A percentile compares a stretch with the other conserved stretches of the same genome.
Conservation (phyloP, 2,888 invertebrate species). For the Pseudococcus viburni region DNA sequence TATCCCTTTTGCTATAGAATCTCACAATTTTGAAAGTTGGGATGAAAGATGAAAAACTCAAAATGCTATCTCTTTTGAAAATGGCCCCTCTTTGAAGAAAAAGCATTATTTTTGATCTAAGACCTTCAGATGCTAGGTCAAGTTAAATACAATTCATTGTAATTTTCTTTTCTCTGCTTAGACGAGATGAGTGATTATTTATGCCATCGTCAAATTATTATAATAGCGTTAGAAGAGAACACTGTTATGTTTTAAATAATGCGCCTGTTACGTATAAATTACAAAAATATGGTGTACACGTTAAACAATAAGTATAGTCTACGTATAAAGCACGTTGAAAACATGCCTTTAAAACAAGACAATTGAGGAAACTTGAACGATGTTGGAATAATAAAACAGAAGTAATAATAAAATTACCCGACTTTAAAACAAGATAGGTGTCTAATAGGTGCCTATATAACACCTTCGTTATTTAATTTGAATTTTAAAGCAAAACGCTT, state of each 20-base stretch:
- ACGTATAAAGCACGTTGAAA: background rate
- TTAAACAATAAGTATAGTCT: background rate
- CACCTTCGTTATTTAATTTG: slow-evolving; percentile 1
- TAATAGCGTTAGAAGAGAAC: too few relatives aligned
- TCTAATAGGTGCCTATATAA: background rate
- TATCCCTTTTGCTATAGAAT: too few relatives aligned
- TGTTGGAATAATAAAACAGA: background rate
- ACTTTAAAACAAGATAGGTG: background rate
- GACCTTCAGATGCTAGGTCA: too few relatives aligned
- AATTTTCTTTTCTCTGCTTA: too few relatives aligned
- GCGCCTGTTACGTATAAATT: background rate
- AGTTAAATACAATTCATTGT: too few relatives aligned
- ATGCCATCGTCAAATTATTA: background rate
- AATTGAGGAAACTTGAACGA: slow-evolving; percentile 8
- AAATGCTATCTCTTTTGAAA: too few relatives aligned
- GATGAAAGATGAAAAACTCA: too few relatives aligned
- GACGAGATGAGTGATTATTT: background rate
- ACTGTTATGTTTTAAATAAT: background rate
- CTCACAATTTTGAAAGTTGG: too few relatives aligned
- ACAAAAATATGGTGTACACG: background rate
- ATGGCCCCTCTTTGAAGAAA: too few relatives aligned
- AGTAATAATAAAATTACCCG: slow-evolving; percentile 2
- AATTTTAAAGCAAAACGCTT: background rate
- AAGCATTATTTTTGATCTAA: too few relatives aligned
- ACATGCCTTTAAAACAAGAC: background rate